phyloP scores from a whole-genome alignment of 2,888 invertebrate genomes.

The Globia sparganii region DNA sequence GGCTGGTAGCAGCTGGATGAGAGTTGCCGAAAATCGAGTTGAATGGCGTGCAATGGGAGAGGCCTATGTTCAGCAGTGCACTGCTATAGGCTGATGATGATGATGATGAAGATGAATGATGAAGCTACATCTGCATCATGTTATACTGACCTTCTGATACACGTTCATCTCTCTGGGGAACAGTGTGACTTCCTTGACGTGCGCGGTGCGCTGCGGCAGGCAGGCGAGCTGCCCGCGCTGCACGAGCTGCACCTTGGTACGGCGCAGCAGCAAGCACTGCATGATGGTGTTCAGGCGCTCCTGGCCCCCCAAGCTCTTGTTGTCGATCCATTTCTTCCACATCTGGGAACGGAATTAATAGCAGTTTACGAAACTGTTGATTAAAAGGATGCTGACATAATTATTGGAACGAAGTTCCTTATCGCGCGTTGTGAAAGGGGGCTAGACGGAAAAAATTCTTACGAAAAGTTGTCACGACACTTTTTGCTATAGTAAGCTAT shows the following conservation, averaged over 20 bases:
- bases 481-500: too few relatives aligned
- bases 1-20: too few relatives aligned
- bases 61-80: too few relatives aligned
- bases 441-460: too few relatives aligned
- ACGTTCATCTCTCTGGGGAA: constrained; percentile 93
- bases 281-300: constrained; percentile 96
- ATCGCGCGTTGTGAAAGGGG: too few relatives aligned
- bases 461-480: too few relatives aligned
- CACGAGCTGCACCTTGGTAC: constrained; percentile 96
- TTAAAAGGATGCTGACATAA: not conserved
- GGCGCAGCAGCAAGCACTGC: constrained; percentile 95
- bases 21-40: too few relatives aligned
- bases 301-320: constrained; percentile 94
- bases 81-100: too few relatives aligned
- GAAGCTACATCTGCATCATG: not conserved
- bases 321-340: constrained; percentile 98
- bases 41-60: too few relatives aligned
- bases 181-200: constrained; percentile 91
- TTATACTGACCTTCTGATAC: constrained; percentile 90
- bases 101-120: too few relatives aligned
- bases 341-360: constrained; percentile 85
- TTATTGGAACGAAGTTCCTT: too few relatives aligned
- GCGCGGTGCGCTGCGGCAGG: constrained; percentile 91
- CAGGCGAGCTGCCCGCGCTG: constrained; percentile 90
- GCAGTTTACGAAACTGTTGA: not conserved